phyloP scores from a whole-genome alignment of 2,888 invertebrate species.

The Mythimna pallens region DNA sequence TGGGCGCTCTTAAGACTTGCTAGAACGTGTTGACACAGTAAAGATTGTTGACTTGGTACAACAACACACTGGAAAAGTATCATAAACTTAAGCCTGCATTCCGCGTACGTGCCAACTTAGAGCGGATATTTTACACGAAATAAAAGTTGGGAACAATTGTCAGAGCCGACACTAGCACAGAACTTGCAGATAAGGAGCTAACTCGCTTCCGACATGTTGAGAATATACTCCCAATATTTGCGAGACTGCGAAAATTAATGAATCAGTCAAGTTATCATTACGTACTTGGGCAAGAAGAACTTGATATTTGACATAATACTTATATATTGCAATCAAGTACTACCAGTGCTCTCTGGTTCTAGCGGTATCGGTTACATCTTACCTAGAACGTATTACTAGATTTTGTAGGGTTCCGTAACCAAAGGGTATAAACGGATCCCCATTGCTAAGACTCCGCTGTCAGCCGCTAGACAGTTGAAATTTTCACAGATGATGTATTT shows the following conservation, averaged over 20 bases:
- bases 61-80: slow-evolving; percentile 4
- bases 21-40: slow-evolving; percentile 67
- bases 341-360: not conserved
- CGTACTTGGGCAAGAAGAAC: not conserved
- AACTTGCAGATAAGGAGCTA: slow-evolving; percentile 25
- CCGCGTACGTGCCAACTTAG: slow-evolving; percentile 15
- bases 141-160: slow-evolving; percentile 35
- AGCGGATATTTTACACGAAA: slow-evolving; percentile 27
- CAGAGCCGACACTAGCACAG: slow-evolving; percentile 18
- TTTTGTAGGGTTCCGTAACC: too few relatives aligned
- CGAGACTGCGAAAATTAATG: not conserved
- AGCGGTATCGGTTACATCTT: not conserved
- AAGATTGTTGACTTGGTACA: not conserved
- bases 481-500: too few relatives aligned
- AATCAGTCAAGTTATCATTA: not conserved
- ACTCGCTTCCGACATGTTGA: slow-evolving; percentile 11
- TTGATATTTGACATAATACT: too few relatives aligned
- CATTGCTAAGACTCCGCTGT: too few relatives aligned
- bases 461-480: too few relatives aligned
- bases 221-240: slow-evolving; percentile 5
- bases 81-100: slow-evolving; percentile 3
- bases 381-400: too few relatives aligned
- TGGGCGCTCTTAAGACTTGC: too few relatives aligned
- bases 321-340: too few relatives aligned
- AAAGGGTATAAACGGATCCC: too few relatives aligned